These are phyloP conservation scores for Hydropsyche tenuis DNA, from an alignment of 1,140 invertebrate genomes.

Conservation along the genomic window DNA sequence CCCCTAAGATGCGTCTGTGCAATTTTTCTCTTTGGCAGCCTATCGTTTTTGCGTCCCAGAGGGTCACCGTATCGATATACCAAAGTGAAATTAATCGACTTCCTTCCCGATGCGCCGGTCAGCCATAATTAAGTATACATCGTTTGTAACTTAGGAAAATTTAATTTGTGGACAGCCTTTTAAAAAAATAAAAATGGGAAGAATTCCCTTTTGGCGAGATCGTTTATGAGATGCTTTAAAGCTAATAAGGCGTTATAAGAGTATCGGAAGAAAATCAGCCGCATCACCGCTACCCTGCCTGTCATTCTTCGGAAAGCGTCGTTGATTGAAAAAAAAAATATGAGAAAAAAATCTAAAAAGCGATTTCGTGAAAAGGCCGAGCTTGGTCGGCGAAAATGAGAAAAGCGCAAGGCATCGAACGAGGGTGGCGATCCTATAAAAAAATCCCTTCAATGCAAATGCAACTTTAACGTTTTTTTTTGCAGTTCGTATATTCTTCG, in stretches of 20 bases:
- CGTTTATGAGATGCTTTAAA: neutral
- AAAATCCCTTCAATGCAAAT: conserved; percentile 48
- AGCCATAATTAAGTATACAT: conserved; percentile 4
- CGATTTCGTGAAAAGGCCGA: conserved; percentile 18
- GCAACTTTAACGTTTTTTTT: conserved; percentile 39
- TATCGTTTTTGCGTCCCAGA: conserved; percentile 25
- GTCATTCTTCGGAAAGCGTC: conserved; percentile 41
- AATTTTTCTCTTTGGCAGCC: conserved; percentile 24
- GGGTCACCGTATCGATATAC: conserved; percentile 9
- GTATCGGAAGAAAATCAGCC: conserved; percentile 40
- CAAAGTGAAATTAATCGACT: conserved; percentile 38
- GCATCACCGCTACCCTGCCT: conserved; percentile 24
- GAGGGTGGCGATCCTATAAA: conserved; percentile 37
- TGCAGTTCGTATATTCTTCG: neutral
- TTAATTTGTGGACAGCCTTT: no score
- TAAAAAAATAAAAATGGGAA: no score
- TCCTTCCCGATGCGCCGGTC: conserved; percentile 15
- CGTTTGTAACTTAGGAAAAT: neutral
- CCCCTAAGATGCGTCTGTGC: conserved; percentile 2
- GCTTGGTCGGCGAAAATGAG: conserved; percentile 26
- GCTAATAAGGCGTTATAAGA: conserved; percentile 35
- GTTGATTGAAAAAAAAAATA: conserved; percentile 48
- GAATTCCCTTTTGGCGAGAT: no score
- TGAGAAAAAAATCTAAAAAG: neutral
- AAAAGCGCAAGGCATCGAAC: conserved; percentile 12